Percentiles rank a stretch among this genome's conserved stretches.
Evolutionary conservation across 2,888 invertebrate species (phyloP).

Genomic region (Watsonalla cultraria): DNA sequence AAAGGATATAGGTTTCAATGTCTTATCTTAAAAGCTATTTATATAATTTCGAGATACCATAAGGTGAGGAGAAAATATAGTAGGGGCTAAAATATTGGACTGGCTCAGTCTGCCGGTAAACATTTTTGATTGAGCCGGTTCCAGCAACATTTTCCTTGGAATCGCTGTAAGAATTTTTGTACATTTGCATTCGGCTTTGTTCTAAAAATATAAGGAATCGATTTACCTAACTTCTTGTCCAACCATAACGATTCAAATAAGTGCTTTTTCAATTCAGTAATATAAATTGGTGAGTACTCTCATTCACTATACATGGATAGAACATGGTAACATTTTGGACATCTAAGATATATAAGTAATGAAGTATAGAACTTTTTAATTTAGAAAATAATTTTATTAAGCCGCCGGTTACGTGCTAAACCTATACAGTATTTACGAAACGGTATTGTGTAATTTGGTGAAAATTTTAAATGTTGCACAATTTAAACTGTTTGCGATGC

Average conservation of each 20-base stretch:
- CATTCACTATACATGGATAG: too few species aligned
- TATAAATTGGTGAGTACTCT: background rate
- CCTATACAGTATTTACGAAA: too few species aligned
- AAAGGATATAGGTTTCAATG: background rate
- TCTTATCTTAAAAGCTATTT: background rate
- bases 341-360: too few species aligned
- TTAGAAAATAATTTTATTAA: too few species aligned
- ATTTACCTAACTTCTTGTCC: background rate
- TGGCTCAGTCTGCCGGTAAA: slow-evolving; percentile 48
- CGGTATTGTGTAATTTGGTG: too few species aligned
- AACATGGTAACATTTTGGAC: too few species aligned
- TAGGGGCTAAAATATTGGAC: slow-evolving; percentile 49
- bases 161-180: slow-evolving; percentile 29
- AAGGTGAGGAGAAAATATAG: slow-evolving; percentile 19
- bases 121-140: slow-evolving; percentile 58
- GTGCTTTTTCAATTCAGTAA: background rate
- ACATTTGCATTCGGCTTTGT: slow-evolving; percentile 36
- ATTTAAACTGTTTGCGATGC: too few species aligned
- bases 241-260: background rate
- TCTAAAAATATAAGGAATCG: slow-evolving; percentile 15
- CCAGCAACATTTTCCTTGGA: slow-evolving; percentile 36
- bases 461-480: too few species aligned
- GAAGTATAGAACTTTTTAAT: too few species aligned
- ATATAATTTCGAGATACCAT: slow-evolving; percentile 11
- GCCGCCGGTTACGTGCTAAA: too few species aligned